Conservation (phyloP, 2,888 invertebrate species). For the Trichogramma evanescens region DNA sequence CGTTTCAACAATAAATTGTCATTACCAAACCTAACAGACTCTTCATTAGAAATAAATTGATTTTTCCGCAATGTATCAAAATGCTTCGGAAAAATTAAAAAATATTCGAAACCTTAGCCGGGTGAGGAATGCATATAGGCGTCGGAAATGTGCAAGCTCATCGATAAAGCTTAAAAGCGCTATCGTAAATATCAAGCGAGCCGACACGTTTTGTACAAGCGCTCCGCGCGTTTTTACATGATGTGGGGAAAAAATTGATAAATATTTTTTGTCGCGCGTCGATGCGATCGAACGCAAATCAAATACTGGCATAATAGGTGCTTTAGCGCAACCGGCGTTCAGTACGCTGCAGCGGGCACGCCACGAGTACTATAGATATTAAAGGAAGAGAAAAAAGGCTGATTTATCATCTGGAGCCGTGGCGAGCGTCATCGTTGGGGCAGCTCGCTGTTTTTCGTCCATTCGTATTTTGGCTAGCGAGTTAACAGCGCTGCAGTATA, state of each 20-base stretch:
- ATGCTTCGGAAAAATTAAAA: no score
- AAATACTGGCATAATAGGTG: slow-evolving; percentile 9
- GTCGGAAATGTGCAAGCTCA: no score
- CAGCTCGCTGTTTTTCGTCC: slow-evolving; percentile 9
- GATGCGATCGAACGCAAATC: slow-evolving; percentile 1
- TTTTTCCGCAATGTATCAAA: no score
- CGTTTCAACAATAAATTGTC: no score
- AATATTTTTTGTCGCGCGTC: slow-evolving; percentile 5
- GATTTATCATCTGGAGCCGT: slow-evolving; percentile 11
- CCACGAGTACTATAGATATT: background rate
- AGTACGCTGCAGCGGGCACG: background rate
- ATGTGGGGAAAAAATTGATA: slow-evolving; percentile 4
- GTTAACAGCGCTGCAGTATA: slow-evolving; percentile 12
- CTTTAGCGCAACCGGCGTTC: background rate
- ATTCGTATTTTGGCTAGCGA: background rate
- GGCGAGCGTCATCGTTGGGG: slow-evolving; percentile 14
- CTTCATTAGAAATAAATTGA: no score
- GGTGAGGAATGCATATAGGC: no score
- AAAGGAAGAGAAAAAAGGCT: background rate
- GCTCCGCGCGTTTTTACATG: no score
- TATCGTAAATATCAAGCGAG: no score
- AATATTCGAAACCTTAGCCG: no score
- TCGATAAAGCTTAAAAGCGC: no score
- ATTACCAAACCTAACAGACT: no score
- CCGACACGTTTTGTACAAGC: no score